Conservation (phyloP, 2,888 invertebrate genomes). For the Druceiella hillmani region DNA sequence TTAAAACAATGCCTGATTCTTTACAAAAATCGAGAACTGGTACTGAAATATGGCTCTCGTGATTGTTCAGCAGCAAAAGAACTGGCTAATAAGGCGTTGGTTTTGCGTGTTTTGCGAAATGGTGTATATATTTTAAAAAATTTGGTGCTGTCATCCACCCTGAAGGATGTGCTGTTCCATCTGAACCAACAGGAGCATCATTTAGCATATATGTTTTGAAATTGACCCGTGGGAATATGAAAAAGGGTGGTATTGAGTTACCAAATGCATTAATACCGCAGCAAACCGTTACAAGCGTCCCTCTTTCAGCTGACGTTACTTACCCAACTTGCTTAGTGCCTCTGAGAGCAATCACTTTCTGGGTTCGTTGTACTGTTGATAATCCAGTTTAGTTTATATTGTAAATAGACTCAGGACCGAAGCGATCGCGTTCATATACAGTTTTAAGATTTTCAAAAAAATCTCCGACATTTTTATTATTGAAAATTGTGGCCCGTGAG, state of each 20-base stretch:
- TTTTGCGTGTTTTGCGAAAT: too few species aligned
- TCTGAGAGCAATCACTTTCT: slow-evolving; percentile 23
- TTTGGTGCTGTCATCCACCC: slow-evolving; percentile 23
- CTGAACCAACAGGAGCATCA: slow-evolving; percentile 21
- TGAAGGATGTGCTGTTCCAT: slow-evolving; percentile 22
- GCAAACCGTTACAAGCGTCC: slow-evolving; percentile 17
- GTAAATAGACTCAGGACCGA: slow-evolving; percentile 24
- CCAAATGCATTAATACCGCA: slow-evolving; percentile 20
- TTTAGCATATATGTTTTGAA: slow-evolving; percentile 21
- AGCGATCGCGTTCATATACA: slow-evolving; percentile 21
- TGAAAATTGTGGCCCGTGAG: slow-evolving; percentile 20
- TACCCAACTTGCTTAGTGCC: slow-evolving; percentile 24
- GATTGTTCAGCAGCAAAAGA: slow-evolving; percentile 23
- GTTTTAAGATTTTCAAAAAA: slow-evolving; percentile 22
- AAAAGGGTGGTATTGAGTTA: slow-evolving; percentile 15
- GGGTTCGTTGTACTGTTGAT: slow-evolving; percentile 19
- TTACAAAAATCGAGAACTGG: slow-evolving; percentile 20
- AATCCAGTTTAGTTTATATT: slow-evolving; percentile 25
- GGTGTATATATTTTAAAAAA: slow-evolving; percentile 19
- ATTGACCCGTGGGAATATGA: slow-evolving; percentile 20
- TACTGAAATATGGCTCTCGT: too few species aligned
- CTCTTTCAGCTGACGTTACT: slow-evolving; percentile 25
- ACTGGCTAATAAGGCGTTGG: slow-evolving; percentile 19
- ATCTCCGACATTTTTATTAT: slow-evolving; percentile 15
- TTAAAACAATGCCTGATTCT: slow-evolving; percentile 18